Evolutionary conservation across 64 coral and sea anemone species (phyloP).

Genomic region (Pocillopora damicornis): DNA sequence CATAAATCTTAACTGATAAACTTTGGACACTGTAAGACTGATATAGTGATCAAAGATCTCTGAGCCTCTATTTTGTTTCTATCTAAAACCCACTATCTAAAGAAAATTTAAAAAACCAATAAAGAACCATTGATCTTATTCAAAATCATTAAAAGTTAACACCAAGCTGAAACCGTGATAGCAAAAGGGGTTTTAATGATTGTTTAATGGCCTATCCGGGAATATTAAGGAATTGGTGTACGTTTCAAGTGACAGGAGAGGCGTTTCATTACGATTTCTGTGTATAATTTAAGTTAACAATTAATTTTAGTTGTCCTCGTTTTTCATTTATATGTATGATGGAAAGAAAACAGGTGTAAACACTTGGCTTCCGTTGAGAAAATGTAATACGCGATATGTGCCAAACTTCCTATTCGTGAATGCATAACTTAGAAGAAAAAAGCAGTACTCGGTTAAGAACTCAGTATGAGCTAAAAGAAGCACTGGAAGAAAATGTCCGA

Average conservation of each 20-base stretch:
- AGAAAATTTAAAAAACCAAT: background rate
- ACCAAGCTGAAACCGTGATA: background rate
- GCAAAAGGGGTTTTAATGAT: background rate
- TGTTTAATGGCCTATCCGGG: background rate
- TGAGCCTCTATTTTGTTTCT: background rate
- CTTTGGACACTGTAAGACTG: background rate
- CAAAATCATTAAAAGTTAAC: background rate
- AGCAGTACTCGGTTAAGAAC: background rate
- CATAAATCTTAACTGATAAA: background rate
- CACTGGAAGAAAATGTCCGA: background rate
- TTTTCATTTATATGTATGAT: background rate
- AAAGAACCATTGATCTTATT: background rate
- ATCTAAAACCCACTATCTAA: background rate
- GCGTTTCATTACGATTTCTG: background rate
- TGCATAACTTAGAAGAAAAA: background rate
- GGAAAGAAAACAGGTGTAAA: background rate
- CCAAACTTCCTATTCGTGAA: background rate
- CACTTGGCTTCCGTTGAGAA: background rate
- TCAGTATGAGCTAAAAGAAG: background rate
- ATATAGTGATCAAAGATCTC: background rate
- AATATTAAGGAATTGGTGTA: background rate
- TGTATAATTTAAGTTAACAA: background rate
- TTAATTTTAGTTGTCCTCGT: background rate
- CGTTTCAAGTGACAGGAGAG: background rate
- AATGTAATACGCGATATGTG: background rate